Evolutionary conservation across 2,113 vertebrate genomes (phyloP).

Genomic region (Malurus elegans): DNA sequence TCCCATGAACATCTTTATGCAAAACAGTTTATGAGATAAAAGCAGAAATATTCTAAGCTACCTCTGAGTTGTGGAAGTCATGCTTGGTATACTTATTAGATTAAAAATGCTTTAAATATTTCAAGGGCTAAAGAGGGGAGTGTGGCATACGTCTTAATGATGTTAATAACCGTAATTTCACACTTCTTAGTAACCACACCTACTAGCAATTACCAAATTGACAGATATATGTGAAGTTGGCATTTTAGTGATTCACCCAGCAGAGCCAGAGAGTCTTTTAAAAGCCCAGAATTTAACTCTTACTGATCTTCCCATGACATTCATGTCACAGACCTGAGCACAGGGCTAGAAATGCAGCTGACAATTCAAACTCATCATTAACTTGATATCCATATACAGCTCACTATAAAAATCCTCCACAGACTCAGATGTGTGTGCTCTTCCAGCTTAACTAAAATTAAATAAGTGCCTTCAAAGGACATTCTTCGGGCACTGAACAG

Average conservation of each 20-base stretch:
- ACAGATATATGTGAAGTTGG: background rate
- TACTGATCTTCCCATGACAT: background rate
- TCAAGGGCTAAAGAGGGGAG: background rate
- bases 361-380: background rate
- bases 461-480: background rate
- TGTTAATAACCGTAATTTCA: background rate
- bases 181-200: background rate
- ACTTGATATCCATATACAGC: background rate
- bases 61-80: background rate
- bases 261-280: background rate
- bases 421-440: background rate
- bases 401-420: background rate
- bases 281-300: background rate
- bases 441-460: background rate
- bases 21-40: background rate
- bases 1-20: background rate
- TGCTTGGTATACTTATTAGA: background rate
- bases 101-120: background rate
- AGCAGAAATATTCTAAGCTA: background rate
- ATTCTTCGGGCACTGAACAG: background rate
- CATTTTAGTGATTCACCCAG: background rate
- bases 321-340: background rate
- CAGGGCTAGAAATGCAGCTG: accelerated
- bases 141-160: background rate
- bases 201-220: background rate